These are phyloP conservation scores for Drymonia ruficornis DNA, from an alignment of 2,888 invertebrate genomes.

Conservation along the genomic window DNA sequence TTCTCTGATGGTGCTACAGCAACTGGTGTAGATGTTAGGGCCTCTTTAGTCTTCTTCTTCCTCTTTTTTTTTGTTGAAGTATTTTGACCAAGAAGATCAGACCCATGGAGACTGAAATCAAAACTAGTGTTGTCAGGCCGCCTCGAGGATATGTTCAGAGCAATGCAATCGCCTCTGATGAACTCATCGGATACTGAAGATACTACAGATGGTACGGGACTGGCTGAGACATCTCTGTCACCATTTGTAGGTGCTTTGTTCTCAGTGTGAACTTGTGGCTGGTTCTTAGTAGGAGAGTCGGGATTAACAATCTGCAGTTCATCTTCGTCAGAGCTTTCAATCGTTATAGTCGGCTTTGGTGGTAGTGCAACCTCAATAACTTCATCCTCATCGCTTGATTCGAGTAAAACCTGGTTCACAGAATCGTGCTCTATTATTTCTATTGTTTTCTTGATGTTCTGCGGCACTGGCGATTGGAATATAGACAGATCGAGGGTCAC, in stretches of 20 bases:
- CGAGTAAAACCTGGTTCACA: slow-evolving; percentile 52
- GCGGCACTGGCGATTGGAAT: slow-evolving; percentile 62
- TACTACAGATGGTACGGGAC: slow-evolving; percentile 78
- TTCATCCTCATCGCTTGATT: slow-evolving; percentile 79
- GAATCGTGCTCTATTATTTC: slow-evolving; percentile 67
- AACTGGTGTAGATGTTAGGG: slow-evolving; percentile 59
- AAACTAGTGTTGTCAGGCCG: slow-evolving; percentile 67
- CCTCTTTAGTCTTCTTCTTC: slow-evolving; percentile 70
- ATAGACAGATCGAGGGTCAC: slow-evolving; percentile 57
- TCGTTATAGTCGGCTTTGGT: slow-evolving; percentile 76
- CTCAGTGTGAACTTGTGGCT: slow-evolving; percentile 33
- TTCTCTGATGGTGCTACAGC: slow-evolving; percentile 33
- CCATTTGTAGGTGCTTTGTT: slow-evolving; percentile 32
- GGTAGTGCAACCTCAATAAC: slow-evolving; percentile 77
- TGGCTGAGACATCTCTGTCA: slow-evolving; percentile 64
- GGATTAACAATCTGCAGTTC: slow-evolving; percentile 54
- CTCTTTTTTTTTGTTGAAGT: slow-evolving; percentile 72
- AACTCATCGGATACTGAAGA: slow-evolving; percentile 81
- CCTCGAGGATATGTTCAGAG: slow-evolving; percentile 76
- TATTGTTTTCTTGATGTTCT: slow-evolving; percentile 59
- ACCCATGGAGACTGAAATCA: slow-evolving; percentile 79
- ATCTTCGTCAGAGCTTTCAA: slow-evolving; percentile 81
- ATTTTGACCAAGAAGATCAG: slow-evolving; percentile 67
- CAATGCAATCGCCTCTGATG: slow-evolving; percentile 77
- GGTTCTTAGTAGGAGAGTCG: slow-evolving; percentile 34